These are phyloP conservation scores for Rhagologus leucostigma DNA, from an alignment of 2,113 vertebrate genomes.

Conservation along the genomic window DNA sequence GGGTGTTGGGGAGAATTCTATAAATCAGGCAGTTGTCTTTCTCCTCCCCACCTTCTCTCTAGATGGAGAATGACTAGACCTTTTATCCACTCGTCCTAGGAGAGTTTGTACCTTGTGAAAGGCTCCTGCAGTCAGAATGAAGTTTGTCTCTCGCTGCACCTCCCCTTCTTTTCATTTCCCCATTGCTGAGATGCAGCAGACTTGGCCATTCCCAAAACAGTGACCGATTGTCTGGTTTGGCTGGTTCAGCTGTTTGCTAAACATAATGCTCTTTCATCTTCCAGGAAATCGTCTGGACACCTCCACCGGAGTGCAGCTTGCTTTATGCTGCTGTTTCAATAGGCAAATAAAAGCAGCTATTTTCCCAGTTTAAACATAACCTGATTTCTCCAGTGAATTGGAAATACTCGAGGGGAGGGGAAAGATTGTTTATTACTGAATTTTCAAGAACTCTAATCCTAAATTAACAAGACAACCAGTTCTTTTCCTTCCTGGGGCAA, in stretches of 20 bases:
- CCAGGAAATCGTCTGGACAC: slow-evolving; percentile 59
- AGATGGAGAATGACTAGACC: not conserved
- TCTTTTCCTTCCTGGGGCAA: not conserved
- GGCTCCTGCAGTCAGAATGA: not conserved
- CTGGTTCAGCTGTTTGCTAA: slow-evolving; percentile 58
- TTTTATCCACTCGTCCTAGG: not conserved
- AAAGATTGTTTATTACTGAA: not conserved
- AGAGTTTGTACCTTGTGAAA: not conserved
- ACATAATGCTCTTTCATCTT: slow-evolving; percentile 64
- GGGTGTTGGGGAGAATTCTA: not conserved
- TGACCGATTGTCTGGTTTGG: slow-evolving; percentile 61
- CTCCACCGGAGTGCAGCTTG: slow-evolving; percentile 29
- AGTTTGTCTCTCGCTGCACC: not conserved
- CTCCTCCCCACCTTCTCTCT: not conserved
- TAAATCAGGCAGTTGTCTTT: not conserved
- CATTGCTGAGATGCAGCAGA: not conserved
- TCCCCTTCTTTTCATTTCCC: not conserved
- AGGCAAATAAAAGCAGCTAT: slow-evolving; percentile 35
- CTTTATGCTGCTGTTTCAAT: slow-evolving; percentile 53
- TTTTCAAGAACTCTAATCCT: not conserved
- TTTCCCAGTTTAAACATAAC: slow-evolving; percentile 36
- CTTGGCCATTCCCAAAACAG: not conserved
- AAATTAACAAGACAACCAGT: not conserved
- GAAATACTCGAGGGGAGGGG: not conserved
- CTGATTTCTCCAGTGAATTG: slow-evolving; percentile 22